Evolutionary conservation across 2,797 vertebrate species (phyloP), one percentile per base, ranked within the genome.

Genomic region (Onychomys torridus): DNA sequence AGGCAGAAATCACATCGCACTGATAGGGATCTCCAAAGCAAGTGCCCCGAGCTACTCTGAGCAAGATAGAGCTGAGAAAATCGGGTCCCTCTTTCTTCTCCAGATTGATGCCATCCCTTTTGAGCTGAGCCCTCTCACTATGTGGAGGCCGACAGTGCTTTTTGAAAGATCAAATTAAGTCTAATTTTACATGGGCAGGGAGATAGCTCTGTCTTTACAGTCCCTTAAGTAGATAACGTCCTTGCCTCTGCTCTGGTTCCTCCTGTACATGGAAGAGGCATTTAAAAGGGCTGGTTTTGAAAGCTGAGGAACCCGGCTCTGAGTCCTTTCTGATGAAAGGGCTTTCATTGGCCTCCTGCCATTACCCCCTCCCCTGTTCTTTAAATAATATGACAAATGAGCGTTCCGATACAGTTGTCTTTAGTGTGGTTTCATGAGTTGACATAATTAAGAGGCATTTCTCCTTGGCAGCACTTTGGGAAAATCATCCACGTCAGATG

Each of bases 371-470:
- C 49, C 63, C 52, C 19, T 61, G 73, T 91, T 91, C 79, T 84
- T 97, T 93, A 93, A 96, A 84, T 91, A 88, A 89, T 55, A 69
- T 79, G 88, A 93, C 94, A 95, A 97, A 93, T 3, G 49, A 79
- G 75, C 55, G 29, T 89, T 90, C 79, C 88, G 81, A 95, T 97
- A 82, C 40, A 13, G 49, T 87, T 96, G 37, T 82, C 81, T 93
- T 94, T 93, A 85, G 79, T 97, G 83, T 81, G 96, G 91, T 90
- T 97, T 97, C 78, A 37, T 75, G 89, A 94, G 32, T 57, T 97
- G 90, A 87, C 82, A 57, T 95, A 96, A 96, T 97, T 94, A 96
- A 93, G 75, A 97, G 86, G 43, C 71, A 78, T 96, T 97, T 97
- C 89, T 75, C 85, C 71, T 97, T 97, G 95, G 95, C 94, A 95